Evolutionary conservation across 2,888 invertebrate species (phyloP).

Genomic region (Sericinus montela): DNA sequence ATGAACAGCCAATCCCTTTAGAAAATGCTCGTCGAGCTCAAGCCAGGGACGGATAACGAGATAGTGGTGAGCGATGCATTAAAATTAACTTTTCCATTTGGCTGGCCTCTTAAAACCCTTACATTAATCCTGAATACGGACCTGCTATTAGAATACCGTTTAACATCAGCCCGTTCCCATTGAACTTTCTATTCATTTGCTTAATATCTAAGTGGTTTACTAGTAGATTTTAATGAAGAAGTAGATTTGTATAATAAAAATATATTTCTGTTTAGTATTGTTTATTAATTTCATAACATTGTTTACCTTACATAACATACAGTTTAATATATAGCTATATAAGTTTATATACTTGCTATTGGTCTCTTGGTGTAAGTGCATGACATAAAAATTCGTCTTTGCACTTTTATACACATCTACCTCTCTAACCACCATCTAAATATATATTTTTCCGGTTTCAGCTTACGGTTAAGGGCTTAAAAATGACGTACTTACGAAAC

Average conservation of each 20-base stretch:
- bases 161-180: constrained; percentile 14
- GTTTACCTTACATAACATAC: too few relatives aligned
- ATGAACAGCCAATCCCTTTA: constrained; percentile 40
- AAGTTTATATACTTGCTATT: too few relatives aligned
- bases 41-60: constrained; percentile 41
- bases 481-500: too few relatives aligned
- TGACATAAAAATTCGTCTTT: too few relatives aligned
- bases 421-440: too few relatives aligned
- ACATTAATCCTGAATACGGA: constrained; percentile 35
- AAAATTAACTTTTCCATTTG: constrained; percentile 58
- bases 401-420: too few relatives aligned
- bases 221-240: not conserved
- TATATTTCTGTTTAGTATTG: not conserved
- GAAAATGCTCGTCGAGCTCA: constrained; percentile 30
- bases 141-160: constrained; percentile 22
- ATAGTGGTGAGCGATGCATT: constrained; percentile 41
- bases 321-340: too few relatives aligned
- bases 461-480: too few relatives aligned
- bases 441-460: too few relatives aligned
- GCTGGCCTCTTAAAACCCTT: constrained; percentile 40
- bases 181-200: constrained; percentile 10
- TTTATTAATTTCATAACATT: not conserved
- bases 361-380: too few relatives aligned
- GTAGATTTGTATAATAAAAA: not conserved
- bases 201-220: not conserved